Evolutionary conservation across 2,113 vertebrate genomes (phyloP).

Genomic region (Nibea coibor): DNA sequence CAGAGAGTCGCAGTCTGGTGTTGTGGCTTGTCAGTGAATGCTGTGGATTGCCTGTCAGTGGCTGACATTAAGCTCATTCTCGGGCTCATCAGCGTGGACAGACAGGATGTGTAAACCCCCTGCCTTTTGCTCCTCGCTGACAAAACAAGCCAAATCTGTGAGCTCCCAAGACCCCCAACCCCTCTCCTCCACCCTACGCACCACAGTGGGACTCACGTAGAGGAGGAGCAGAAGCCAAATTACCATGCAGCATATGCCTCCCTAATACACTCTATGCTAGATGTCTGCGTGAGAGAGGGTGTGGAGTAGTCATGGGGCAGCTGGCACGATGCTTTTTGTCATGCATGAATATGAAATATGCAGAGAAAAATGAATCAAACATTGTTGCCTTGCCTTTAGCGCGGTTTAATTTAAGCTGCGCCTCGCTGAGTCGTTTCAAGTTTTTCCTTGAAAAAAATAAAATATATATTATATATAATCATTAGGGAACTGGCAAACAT

Average conservation of each 20-base stretch:
- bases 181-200: slow-evolving; percentile 1
- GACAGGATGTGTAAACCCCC: slow-evolving; percentile 40
- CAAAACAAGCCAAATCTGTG: slow-evolving; percentile 71
- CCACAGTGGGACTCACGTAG: slow-evolving; percentile 25
- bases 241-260: slow-evolving; percentile 60
- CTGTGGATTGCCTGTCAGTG: slow-evolving; percentile 17
- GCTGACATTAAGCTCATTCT: slow-evolving; percentile 64
- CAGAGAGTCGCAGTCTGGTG: background rate
- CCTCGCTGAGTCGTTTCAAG: slow-evolving; percentile 16
- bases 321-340: slow-evolving; percentile 40
- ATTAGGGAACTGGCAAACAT: slow-evolving; percentile 9
- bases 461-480: background rate
- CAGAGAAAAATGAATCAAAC: slow-evolving; percentile 46
- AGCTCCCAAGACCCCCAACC: slow-evolving; percentile 25
- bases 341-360: slow-evolving; percentile 58
- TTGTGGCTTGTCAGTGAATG: slow-evolving; percentile 39
- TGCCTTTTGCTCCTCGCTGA: slow-evolving; percentile 47
- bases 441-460: background rate
- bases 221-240: slow-evolving; percentile 50
- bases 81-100: slow-evolving; percentile 51
- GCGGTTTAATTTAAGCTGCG: slow-evolving; percentile 7
- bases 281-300: slow-evolving; percentile 38
- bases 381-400: slow-evolving; percentile 7
- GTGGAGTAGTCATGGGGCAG: slow-evolving; percentile 26
- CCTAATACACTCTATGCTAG: slow-evolving; percentile 28